These are phyloP conservation scores for Cheilosia scutellata DNA, from an alignment of 2,888 invertebrate species.

Conservation along the genomic window DNA sequence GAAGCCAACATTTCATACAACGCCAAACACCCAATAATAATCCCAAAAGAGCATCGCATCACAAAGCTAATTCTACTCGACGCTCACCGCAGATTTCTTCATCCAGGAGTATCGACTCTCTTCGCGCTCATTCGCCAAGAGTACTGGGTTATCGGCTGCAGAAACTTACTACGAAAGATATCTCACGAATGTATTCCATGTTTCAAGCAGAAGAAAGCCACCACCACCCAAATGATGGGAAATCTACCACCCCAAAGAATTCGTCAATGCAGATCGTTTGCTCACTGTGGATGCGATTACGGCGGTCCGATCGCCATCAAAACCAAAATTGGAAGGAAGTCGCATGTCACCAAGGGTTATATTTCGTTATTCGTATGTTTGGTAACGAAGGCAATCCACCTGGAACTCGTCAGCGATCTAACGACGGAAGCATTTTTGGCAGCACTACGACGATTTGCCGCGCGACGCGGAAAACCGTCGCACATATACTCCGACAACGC, in stretches of 20 bases:
- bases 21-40: neutral
- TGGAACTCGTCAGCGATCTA: constrained; percentile 51
- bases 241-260: constrained; percentile 37
- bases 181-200: neutral
- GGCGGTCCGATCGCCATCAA: constrained; percentile 31
- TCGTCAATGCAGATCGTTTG: constrained; percentile 26
- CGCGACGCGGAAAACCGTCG: constrained; percentile 51
- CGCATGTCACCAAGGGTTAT: constrained; percentile 27
- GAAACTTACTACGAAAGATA: constrained; percentile 27
- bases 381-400: constrained; percentile 31
- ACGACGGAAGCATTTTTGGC: constrained; percentile 42
- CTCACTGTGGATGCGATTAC: constrained; percentile 44
- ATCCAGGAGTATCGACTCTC: constrained; percentile 4
- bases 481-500: constrained; percentile 58
- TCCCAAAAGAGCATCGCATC: constrained; percentile 1
- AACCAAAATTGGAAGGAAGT: constrained; percentile 5
- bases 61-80: neutral
- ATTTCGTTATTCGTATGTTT: constrained; percentile 53
- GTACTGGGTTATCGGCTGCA: constrained; percentile 42
- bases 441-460: constrained; percentile 43
- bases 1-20: neutral
- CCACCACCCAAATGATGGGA: constrained; percentile 20
- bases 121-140: constrained; percentile 25
- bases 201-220: constrained; percentile 14
- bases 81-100: neutral